Percentiles rank a stretch among this genome's conserved stretches.
Evolutionary conservation across 1,140 invertebrate species (phyloP).

Genomic region (Colletes latitarsis): DNA sequence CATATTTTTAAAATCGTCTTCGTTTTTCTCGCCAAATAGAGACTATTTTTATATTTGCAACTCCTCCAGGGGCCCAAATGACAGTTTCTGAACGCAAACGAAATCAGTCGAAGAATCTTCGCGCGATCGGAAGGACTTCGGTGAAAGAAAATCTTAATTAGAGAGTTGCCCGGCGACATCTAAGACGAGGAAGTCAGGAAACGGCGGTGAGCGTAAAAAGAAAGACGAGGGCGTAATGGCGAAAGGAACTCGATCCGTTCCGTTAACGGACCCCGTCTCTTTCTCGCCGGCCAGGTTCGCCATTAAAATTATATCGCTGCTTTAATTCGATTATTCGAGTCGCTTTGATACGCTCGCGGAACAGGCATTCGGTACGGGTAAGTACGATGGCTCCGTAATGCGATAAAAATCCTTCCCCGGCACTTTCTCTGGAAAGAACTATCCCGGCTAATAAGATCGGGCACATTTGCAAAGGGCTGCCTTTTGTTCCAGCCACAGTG

Average conservation of each 20-base stretch:
- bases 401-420: conserved; percentile 59
- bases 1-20: no score
- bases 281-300: background rate
- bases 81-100: no score
- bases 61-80: no score
- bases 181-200: no score
- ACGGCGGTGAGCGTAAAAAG: background rate
- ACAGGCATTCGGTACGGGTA: conserved; percentile 18
- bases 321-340: conserved; percentile 63
- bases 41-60: no score
- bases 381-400: conserved; percentile 43
- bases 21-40: no score
- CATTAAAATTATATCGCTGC: conserved; percentile 57
- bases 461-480: conserved; percentile 51
- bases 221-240: conserved; percentile 1
- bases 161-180: background rate
- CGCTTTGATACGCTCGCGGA: conserved; percentile 53
- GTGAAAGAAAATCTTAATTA: conserved; percentile 13
- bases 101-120: no score
- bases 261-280: conserved; percentile 34
- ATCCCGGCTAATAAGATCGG: conserved; percentile 58
- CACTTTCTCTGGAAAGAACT: conserved; percentile 32
- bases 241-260: conserved; percentile 48
- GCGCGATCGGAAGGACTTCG: background rate
- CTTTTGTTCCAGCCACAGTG: conserved; percentile 46